Conservation (phyloP, 2,113 vertebrate genomes). For the Elaphurus davidianus region DNA sequence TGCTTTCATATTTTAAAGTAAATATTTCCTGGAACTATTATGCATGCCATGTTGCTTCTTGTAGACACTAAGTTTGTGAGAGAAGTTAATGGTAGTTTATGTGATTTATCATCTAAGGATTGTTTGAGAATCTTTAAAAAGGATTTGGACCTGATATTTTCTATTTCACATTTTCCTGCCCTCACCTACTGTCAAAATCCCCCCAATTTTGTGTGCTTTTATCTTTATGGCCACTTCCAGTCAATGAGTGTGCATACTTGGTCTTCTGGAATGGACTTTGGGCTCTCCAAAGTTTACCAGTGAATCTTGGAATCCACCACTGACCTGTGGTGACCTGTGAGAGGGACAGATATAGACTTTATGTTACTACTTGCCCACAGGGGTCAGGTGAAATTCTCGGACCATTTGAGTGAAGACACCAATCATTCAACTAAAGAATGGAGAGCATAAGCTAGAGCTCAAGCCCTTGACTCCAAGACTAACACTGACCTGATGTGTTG, state of each 20-base stretch:
- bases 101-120: not conserved
- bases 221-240: not conserved
- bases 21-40: not conserved
- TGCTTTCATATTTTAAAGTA: not conserved
- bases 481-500: fast-evolving
- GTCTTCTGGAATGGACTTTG: not conserved
- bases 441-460: fast-evolving
- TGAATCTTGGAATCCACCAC: not conserved
- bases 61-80: not conserved
- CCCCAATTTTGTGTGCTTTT: not conserved
- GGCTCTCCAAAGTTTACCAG: not conserved
- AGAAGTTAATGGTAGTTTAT: not conserved
- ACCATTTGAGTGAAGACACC: not conserved
- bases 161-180: not conserved
- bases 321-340: not conserved
- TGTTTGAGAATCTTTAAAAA: not conserved
- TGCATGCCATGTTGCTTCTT: not conserved
- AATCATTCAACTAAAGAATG: not conserved
- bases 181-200: no score
- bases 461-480: no score
- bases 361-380: not conserved
- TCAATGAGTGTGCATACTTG: not conserved
- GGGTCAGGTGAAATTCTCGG: not conserved
- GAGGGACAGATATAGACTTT: not conserved
- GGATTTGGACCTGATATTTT: not conserved